Base-by-base conservation (phyloP, 2,113 vertebrate genomes). In the Carollia perspicillata region DNA sequence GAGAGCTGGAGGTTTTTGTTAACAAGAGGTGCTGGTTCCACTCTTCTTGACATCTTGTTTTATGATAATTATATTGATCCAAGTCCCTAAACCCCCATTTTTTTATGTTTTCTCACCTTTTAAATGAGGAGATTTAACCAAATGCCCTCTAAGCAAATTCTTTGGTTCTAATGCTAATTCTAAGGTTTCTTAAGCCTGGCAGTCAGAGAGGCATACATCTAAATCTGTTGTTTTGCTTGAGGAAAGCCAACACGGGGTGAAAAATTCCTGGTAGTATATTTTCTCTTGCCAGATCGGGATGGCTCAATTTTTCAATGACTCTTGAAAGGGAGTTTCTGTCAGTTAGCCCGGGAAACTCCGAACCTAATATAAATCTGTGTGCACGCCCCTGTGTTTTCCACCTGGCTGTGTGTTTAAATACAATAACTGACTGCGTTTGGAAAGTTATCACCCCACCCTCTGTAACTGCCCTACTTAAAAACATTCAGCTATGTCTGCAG, bases 51-150 rank as follows among this genome's bases (percentile, higher is more conserved):
- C 35, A 26, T 17, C 35, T 95, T 65, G 10, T 40, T 84, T 89
- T 81, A 86, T 66, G 12, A 58, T 55, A 87, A 79, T 35, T 51
- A 47, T 8, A 93, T 33, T 55, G 37, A 84, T 79, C 44, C 55
- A 63, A 81, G 10, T 44, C n/a, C 60, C 58, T 40, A 33, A 90
- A 74, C 8, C 26, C 4, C 10, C 3, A 2, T 40, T 18, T 11
- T 42, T 42, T 84, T 40, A 87, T 17, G 30, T 72, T 84, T 96
- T 49, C 77, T 89, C 74, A 78, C 42, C 55, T 84, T 35, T 92
- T 77, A 96, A 97, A 33, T 65, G 23, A 90, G 6, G 8, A 63
- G 65, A 84, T 49, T 92, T 83, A 86, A 92, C n/a, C 69, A 93
- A 89, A 93, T 47, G 16, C 53, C 65, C 68, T 92, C 49, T 77